These are phyloP conservation scores for Cryptus viduatorius DNA, from an alignment of 2,888 invertebrate species.

Conservation along the genomic window DNA sequence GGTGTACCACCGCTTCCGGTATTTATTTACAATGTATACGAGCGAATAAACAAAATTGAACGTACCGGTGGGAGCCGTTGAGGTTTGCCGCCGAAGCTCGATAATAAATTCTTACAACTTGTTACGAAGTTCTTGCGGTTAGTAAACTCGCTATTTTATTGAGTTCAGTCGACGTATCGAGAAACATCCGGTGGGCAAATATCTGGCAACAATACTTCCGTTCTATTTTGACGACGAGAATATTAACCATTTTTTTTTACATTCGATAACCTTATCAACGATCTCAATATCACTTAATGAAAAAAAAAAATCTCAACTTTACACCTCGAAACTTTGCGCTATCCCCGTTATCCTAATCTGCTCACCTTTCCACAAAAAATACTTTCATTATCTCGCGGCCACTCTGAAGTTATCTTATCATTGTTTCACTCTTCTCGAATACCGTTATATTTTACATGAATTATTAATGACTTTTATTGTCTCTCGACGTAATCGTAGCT, in stretches of 20 bases:
- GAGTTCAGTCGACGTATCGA: slow-evolving; percentile 10
- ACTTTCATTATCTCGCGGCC: neutral
- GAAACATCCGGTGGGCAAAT: neutral
- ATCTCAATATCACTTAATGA: neutral
- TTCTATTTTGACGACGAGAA: neutral
- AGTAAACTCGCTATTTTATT: slow-evolving; percentile 25
- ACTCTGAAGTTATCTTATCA: slow-evolving; percentile 29
- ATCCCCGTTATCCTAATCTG: neutral
- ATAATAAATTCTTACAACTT: slow-evolving; percentile 37
- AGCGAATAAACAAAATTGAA: slow-evolving; percentile 47
- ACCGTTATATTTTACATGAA: neutral
- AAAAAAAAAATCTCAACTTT: neutral
- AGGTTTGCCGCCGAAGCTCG: neutral
- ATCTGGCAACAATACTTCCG: neutral
- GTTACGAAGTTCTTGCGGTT: slow-evolving; percentile 33
- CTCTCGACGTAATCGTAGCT: neutral
- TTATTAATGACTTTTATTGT: neutral
- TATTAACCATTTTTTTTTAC: neutral
- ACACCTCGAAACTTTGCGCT: neutral
- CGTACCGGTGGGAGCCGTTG: neutral
- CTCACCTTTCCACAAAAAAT: neutral
- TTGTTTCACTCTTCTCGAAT: slow-evolving; percentile 11
- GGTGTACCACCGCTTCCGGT: slow-evolving; percentile 41
- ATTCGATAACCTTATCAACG: neutral
- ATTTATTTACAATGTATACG: slow-evolving; percentile 49